Percentiles rank a stretch among this genome's conserved stretches.
Conservation (phyloP, 2,797 vertebrate genomes). For the Lacerta agilis region DNA sequence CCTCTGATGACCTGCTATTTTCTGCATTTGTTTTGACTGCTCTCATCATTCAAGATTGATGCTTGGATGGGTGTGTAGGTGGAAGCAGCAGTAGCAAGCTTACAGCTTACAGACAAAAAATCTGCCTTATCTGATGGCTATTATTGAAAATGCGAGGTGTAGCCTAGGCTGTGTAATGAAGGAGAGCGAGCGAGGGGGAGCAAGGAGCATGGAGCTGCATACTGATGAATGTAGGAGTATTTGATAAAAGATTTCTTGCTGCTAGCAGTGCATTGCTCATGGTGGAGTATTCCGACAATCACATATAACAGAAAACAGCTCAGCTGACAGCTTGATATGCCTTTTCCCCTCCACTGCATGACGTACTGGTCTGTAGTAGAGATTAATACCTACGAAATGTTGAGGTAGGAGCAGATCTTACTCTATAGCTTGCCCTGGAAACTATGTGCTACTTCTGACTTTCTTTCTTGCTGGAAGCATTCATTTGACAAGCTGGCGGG, state of each 20-base stretch:
- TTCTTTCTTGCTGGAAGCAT: conserved; percentile 77
- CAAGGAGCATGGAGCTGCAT: conserved; percentile 90
- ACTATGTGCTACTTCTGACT: conserved; percentile 83
- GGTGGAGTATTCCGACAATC: conserved; percentile 86
- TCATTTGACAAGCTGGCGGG: conserved; percentile 93
- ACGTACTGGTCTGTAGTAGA: conserved; percentile 81
- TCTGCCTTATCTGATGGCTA: conserved; percentile 92
- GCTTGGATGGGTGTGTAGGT: conserved; percentile 86
- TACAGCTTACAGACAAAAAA: conserved; percentile 91
- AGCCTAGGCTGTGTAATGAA: conserved; percentile 87
- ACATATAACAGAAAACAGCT: conserved; percentile 82
- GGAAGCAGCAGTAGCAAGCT: conserved; percentile 81
- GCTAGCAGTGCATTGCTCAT: conserved; percentile 88
- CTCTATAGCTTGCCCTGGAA: conserved; percentile 76
- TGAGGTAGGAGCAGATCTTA: conserved; percentile 79
- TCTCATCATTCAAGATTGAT: conserved; percentile 86
- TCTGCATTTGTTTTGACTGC: conserved; percentile 87
- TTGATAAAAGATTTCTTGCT: conserved; percentile 96
- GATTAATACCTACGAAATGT: conserved; percentile 84
- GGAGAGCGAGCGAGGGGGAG: conserved; percentile 82
- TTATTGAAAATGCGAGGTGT: conserved; percentile 89
- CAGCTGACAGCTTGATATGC: conserved; percentile 82
- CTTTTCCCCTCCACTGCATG: conserved; percentile 36
- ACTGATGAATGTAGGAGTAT: conserved; percentile 99
- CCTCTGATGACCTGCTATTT: conserved; percentile 83